Base-by-base conservation (phyloP, 1,140 invertebrate genomes). In the Myzus persicae region DNA sequence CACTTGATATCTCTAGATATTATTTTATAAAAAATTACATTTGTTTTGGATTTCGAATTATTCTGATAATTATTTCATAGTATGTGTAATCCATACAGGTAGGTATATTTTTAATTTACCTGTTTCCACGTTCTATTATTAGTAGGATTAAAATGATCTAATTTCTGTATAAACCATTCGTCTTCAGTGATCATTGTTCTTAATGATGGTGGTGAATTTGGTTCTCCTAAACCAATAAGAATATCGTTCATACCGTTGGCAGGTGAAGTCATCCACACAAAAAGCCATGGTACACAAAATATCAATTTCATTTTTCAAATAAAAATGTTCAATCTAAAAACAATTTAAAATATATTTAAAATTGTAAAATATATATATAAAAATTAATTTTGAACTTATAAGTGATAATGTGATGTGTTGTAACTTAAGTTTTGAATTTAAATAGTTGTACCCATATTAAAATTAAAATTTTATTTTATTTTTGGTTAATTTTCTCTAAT, bases 111-210 rank as follows among this genome's bases (percentile, higher is more conserved):
- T 82, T 38, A 24, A 20, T 5, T 11, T 95, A 97, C 97, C 95
- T 98, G 97, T 94, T 97, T 95, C 98, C 98, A 99, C 59, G 95
- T 96, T 93, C 95, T 95, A 7, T 95, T 94, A 93, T 97, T 96
- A 1, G 96, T 96, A 36, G 96, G 96, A 94, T 96, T 96, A 94
- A 97, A 98, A 95, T 99, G 98, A 95, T 98, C 97, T 40, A 98
- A 94, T 94, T 95, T 96, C 95, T 99, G 98, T 14, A 95, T 95
- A 94, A 98, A 97, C 97, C 97, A 98, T 94, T 96, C 94, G 87
- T 97, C 97, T 3, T 95, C 94, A 2, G 6, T n/a, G 11, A 48
- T 20, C 4, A 14, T 46, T 22, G 42, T 18, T 22, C 1, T 93
- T n/a, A 24, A 82, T 82, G 20, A 82, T 40, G n/a, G 14, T 48